Evolutionary conservation across 2,797 vertebrate species (phyloP).

Genomic region (Melanotaenia boesemani): DNA sequence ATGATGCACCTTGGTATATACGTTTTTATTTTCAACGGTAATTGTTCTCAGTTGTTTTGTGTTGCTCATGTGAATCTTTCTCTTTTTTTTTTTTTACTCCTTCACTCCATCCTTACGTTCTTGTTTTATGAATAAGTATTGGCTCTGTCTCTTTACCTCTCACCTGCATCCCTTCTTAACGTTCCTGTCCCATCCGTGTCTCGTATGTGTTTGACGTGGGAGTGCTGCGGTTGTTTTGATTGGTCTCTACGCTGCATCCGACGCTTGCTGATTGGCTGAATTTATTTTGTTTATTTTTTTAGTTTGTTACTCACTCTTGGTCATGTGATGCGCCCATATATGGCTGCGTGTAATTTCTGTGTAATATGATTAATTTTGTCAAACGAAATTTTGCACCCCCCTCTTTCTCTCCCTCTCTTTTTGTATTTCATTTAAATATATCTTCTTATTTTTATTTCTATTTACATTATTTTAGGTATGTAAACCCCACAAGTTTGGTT

Average conservation of each 20-base stretch:
- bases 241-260: constrained; percentile 85
- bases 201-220: constrained; percentile 80
- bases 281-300: constrained; percentile 52
- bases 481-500: constrained; percentile 82
- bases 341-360: constrained; percentile 84
- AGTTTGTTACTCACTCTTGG: constrained; percentile 79
- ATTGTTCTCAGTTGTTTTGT: constrained; percentile 57
- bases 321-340: constrained; percentile 84
- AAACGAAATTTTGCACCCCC: constrained; percentile 76
- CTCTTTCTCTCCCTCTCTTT: constrained; percentile 74
- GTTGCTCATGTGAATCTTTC: constrained; percentile 72
- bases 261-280: constrained; percentile 86
- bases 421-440: constrained; percentile 61
- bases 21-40: constrained; percentile 68
- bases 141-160: constrained; percentile 75
- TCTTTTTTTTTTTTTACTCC: constrained; percentile 47
- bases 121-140: constrained; percentile 74
- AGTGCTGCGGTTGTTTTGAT: constrained; percentile 83
- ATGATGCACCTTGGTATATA: constrained; percentile 84
- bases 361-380: constrained; percentile 78
- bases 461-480: constrained; percentile 74
- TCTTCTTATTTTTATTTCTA: constrained; percentile 6
- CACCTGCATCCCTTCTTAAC: constrained; percentile 76
- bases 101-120: constrained; percentile 64
- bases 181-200: constrained; percentile 69